These are phyloP conservation scores for Biston betularia DNA, from an alignment of 2,888 invertebrate genomes.

Conservation along the genomic window DNA sequence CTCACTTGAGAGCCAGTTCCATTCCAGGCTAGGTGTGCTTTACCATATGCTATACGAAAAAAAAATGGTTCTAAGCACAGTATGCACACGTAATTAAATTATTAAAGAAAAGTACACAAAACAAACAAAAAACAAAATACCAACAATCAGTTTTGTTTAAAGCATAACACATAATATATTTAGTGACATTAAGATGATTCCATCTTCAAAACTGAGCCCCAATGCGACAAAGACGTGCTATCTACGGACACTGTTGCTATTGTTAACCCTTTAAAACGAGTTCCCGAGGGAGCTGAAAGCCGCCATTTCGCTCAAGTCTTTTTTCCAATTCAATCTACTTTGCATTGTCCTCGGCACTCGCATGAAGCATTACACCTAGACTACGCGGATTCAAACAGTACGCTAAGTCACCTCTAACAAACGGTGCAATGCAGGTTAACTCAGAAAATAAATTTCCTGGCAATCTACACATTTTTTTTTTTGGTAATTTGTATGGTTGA, in stretches of 20 bases:
- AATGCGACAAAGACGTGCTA: constrained; percentile 55
- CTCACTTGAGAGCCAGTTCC: too few relatives aligned
- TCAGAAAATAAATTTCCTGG: neutral
- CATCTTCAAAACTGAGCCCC: constrained; percentile 37
- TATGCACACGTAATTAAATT: too few relatives aligned
- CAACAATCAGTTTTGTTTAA: too few relatives aligned
- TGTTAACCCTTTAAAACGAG: constrained; percentile 76
- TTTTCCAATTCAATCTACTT: constrained; percentile 86
- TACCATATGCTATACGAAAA: too few relatives aligned
- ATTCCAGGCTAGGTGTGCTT: too few relatives aligned
- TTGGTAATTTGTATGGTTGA: too few relatives aligned
- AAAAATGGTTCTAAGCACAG: too few relatives aligned
- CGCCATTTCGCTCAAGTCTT: constrained; percentile 77
- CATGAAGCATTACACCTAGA: constrained; percentile 84
- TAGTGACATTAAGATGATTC: constrained; percentile 30
- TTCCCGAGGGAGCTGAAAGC: constrained; percentile 76
- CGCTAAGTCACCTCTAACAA: neutral
- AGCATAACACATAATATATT: constrained; percentile 18
- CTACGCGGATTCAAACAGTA: constrained; percentile 27
- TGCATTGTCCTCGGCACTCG: constrained; percentile 83
- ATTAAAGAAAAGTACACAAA: too few relatives aligned
- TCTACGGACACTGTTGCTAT: constrained; percentile 71
- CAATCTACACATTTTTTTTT: too few relatives aligned
- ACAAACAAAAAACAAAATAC: too few relatives aligned
- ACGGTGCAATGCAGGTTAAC: neutral